These are phyloP conservation scores for Temnothorax ravouxi DNA, from an alignment of 2,888 invertebrate species.

Conservation along the genomic window DNA sequence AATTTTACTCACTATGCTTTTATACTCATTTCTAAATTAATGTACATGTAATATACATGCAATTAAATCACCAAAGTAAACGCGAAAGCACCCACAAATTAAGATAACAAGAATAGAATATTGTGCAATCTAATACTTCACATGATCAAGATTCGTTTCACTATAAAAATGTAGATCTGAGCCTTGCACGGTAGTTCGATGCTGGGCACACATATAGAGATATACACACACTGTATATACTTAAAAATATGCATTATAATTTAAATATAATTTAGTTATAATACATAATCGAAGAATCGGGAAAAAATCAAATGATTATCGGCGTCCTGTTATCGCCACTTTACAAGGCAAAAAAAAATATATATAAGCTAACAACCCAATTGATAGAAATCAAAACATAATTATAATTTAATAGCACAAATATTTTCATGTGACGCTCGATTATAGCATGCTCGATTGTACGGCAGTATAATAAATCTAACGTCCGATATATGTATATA, in stretches of 20 bases:
- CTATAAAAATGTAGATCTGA: slow-evolving; percentile 46
- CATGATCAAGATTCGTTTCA: slow-evolving; percentile 50
- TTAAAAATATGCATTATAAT: slow-evolving; percentile 40
- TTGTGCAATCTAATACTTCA: slow-evolving; percentile 56
- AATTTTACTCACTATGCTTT: slow-evolving; percentile 28
- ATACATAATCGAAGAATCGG: slow-evolving; percentile 4
- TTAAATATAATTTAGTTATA: slow-evolving; percentile 25
- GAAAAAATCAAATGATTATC: slow-evolving; percentile 23
- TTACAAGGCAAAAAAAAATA: background rate
- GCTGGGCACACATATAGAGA: slow-evolving; percentile 72
- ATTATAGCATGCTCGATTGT: slow-evolving; percentile 34
- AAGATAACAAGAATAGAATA: slow-evolving; percentile 55
- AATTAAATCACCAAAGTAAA: slow-evolving; percentile 60
- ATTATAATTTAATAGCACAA: slow-evolving; percentile 37
- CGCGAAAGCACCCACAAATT: slow-evolving; percentile 57
- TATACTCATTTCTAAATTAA: slow-evolving; percentile 56
- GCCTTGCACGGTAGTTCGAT: slow-evolving; percentile 51
- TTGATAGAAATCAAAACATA: slow-evolving; percentile 35
- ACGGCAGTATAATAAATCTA: slow-evolving; percentile 63
- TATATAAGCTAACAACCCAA: background rate
- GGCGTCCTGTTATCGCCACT: background rate
- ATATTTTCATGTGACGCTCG: slow-evolving; percentile 17
- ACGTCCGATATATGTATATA: slow-evolving; percentile 23
- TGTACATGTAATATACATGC: slow-evolving; percentile 66
- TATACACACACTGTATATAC: slow-evolving; percentile 73